A percentile compares a stretch with the other conserved stretches of the same genome.
Conservation (phyloP, 2,797 vertebrate genomes). For the Coilia nasus region DNA sequence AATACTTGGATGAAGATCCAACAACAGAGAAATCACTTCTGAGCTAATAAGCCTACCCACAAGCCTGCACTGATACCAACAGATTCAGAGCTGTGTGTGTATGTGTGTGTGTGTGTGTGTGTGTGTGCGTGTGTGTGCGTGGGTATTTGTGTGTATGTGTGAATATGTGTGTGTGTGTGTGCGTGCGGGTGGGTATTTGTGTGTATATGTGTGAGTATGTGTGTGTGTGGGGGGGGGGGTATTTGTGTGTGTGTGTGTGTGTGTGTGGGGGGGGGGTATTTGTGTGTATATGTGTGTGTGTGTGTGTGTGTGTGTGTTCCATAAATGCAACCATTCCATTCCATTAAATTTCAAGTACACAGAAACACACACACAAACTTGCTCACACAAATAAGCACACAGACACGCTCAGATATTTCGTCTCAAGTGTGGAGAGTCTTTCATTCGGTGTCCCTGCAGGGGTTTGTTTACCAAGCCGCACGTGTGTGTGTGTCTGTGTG, state of each 20-base stretch:
- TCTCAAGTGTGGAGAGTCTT: neutral
- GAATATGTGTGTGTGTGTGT: neutral
- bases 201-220: neutral
- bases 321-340: too few species aligned
- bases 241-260: too few species aligned
- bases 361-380: neutral
- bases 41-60: too few species aligned
- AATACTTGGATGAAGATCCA: too few species aligned
- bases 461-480: neutral
- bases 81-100: too few species aligned
- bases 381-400: neutral
- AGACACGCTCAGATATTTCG: neutral
- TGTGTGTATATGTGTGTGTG: neutral
- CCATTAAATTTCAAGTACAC: neutral
- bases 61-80: too few species aligned
- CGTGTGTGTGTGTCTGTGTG: conserved; percentile 31
- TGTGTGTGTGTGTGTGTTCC: neutral
- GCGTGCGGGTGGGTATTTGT: neutral
- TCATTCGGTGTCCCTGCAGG: neutral
- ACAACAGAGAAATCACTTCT: too few species aligned
- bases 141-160: too few species aligned
- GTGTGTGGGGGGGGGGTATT: too few species aligned
- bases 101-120: too few species aligned
- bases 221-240: neutral
- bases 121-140: neutral